phyloP scores from a whole-genome alignment of 2,888 invertebrate species.

The Craniophora ligustri region DNA sequence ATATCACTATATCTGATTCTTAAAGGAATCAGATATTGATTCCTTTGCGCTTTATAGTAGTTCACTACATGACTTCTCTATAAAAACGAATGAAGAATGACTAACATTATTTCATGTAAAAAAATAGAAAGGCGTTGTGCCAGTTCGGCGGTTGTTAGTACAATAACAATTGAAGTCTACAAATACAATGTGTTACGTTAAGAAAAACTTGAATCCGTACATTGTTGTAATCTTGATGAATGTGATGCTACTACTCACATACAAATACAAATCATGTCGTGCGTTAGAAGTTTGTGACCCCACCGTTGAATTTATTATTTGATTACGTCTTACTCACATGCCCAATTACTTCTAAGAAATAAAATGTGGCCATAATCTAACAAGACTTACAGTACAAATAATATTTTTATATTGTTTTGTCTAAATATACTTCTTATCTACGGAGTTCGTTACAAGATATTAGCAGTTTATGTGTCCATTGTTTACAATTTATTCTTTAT shows the following conservation, averaged over 20 bases:
- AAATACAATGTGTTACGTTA: conserved; percentile 26
- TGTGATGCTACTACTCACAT: conserved; percentile 27
- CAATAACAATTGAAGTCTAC: conserved; percentile 46
- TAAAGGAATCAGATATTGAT: too few relatives aligned
- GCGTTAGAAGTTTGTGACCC: conserved; percentile 23
- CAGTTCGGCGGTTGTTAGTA: conserved; percentile 43
- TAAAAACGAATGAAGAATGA: conserved; percentile 41
- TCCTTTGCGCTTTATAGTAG: background rate
- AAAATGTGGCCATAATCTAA: conserved; percentile 20
- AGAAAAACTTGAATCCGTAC: conserved; percentile 24
- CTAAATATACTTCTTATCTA: conserved; percentile 76
- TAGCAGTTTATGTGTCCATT: conserved; percentile 71
- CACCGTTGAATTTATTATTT: conserved; percentile 8
- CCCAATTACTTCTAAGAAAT: conserved; percentile 1
- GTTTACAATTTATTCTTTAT: conserved; percentile 85
- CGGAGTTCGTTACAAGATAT: conserved; percentile 74
- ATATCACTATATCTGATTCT: too few relatives aligned
- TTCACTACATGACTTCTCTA: conserved; percentile 15
- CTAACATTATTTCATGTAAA: conserved; percentile 39
- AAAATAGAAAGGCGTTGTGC: conserved; percentile 54
- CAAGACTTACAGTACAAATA: conserved; percentile 49
- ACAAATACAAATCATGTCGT: conserved; percentile 34
- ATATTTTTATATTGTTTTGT: conserved; percentile 72
- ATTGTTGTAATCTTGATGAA: conserved; percentile 42
- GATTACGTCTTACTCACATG: conserved; percentile 3